Base-by-base conservation (phyloP, 2,797 vertebrate genomes). In the Falco columbarius region DNA sequence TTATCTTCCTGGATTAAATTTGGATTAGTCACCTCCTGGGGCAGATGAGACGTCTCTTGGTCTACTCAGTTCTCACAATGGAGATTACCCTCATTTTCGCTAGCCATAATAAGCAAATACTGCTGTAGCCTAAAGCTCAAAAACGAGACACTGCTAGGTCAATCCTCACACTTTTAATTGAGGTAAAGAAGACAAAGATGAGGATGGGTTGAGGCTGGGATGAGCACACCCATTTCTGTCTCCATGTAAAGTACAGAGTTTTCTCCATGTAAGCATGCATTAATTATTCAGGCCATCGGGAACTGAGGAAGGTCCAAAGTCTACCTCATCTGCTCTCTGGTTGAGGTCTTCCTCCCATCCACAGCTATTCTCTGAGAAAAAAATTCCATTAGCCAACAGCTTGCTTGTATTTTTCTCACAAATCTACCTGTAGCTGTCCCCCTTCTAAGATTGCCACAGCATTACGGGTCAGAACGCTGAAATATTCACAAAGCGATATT, bases 1-100 rank as follows among this genome's bases (percentile, higher is more conserved):
- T 95, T 91, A 81, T 91, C 72, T 92, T 74, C 23, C 54, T 74
- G 72, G 85, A 91, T 83, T 81, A 88, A 68, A 52, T 58, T 83
- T 61, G 40, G 21, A 94, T 94, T 86, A 96, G 68, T 89, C 91
- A 95, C 42, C 81, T 95, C 92, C 89, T 63, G 8, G 6, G 72
- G 68, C 68, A 95, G 46, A 89, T 74, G 81, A 92, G 63, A 86
- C 29, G 14, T n/a, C 32, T 87, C 55, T 63, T 80, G 36, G 23
- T 92, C 49, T 80, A 46, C 36, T 61, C 71, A 46, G 71, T n/a
- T 91, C 56, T 80, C 40, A 29, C 3, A 3, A 36, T 26, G 22
- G 23, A 79, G 10, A 51, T 81, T 46, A 70, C 24, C 9, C 42
- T 89, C 6, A 30, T 90, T 93, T 89, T 91, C 68, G 65, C 20